phyloP scores from a whole-genome alignment of 2,888 invertebrate species.

The Mylabris sibirica region DNA sequence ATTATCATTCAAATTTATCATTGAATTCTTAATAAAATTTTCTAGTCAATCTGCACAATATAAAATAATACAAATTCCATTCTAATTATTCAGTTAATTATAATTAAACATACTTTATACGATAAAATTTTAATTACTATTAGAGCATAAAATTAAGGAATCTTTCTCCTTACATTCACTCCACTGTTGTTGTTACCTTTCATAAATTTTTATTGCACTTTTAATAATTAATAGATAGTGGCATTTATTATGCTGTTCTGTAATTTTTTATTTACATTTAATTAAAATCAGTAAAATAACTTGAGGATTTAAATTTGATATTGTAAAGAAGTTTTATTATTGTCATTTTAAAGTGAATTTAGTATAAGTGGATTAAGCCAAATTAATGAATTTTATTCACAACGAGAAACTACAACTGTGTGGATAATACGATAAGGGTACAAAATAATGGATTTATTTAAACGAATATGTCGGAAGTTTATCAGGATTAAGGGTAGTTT shows the following conservation, averaged over 20 bases:
- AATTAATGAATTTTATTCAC: background rate
- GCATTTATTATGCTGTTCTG: background rate
- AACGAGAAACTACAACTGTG: background rate
- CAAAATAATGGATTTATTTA: background rate
- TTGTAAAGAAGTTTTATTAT: background rate
- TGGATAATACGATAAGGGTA: background rate
- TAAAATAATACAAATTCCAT: background rate
- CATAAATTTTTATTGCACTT: slow-evolving; percentile 4
- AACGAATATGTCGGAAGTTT: background rate
- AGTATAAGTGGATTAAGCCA: background rate
- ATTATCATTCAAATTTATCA: background rate
- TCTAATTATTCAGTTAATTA: background rate
- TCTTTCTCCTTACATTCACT: background rate
- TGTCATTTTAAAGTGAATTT: background rate
- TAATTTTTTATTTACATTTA: background rate
- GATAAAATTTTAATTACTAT: background rate
- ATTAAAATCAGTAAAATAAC: slow-evolving; percentile 5
- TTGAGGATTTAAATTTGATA: too few relatives aligned
- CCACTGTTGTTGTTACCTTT: background rate
- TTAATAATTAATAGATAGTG: background rate
- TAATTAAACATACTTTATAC: background rate
- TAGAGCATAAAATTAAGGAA: slow-evolving; percentile 8
- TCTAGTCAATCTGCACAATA: background rate
- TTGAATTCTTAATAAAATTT: too few relatives aligned
- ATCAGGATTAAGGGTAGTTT: too few relatives aligned